phyloP scores from a whole-genome alignment of 2,113 vertebrate genomes.

The Ophthalmolycus amberensis region DNA sequence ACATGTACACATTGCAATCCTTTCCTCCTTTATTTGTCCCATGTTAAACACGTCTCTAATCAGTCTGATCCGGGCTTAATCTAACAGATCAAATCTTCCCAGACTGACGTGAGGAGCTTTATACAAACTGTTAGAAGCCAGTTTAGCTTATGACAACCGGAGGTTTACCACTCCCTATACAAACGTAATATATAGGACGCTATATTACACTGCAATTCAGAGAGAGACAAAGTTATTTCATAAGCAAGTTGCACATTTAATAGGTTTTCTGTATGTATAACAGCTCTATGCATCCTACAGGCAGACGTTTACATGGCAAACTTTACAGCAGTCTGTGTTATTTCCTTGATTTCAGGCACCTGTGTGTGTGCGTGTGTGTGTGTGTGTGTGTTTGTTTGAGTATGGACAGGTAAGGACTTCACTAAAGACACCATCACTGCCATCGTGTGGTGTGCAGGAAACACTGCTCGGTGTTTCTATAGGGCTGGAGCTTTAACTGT shows the following conservation, averaged over 20 bases:
- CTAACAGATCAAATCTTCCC: neutral
- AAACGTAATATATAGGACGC: neutral
- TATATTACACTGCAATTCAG: neutral
- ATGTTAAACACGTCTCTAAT: neutral
- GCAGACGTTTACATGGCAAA: neutral
- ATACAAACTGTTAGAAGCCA: too few relatives aligned
- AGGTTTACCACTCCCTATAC: neutral
- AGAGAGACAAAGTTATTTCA: neutral
- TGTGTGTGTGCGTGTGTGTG: neutral
- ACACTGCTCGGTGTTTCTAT: neutral
- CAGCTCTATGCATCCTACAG: neutral
- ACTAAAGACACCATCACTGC: slow-evolving; percentile 39
- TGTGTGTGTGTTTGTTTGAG: neutral
- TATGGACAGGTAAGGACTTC: neutral
- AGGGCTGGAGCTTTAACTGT: neutral
- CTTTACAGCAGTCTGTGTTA: neutral
- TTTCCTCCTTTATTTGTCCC: neutral
- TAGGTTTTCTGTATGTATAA: neutral
- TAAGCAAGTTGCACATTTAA: neutral
- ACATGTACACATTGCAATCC: neutral
- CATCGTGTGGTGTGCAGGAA: slow-evolving; percentile 58
- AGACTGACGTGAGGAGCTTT: neutral
- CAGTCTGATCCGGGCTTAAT: neutral
- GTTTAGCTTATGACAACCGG: neutral
- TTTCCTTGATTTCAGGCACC: neutral